Evolutionary conservation across 2,888 invertebrate species (phyloP), one percentile per base, ranked within the genome.

Genomic region (Xestia xanthographa): DNA sequence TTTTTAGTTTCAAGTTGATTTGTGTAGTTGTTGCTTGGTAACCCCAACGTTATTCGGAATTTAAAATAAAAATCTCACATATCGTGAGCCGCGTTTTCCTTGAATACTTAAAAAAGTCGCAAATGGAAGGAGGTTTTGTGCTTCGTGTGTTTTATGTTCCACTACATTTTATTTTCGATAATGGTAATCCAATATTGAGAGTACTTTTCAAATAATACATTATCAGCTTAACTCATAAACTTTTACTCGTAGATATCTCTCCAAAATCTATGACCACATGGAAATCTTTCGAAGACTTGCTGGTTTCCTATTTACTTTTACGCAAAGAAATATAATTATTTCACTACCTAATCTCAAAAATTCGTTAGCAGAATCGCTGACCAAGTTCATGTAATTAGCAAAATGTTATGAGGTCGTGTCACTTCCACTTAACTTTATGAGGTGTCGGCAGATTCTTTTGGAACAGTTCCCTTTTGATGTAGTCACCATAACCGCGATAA

Each of bases 1-100:
- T 92, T 92, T 92, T 80, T 92, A 90, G 91, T 89, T 91, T 86
- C 87, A 88, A 90, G 88, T 92, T 92, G 92, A 93, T 94, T 93
- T 92, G 92, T 92, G 90, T 88, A 87, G 91, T 90, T 90, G 89
- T 90, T 87, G 90, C 90, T 89, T 89, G 84, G 87, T 90, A 87
- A 85, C 82, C 88, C 80, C 82, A 82, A 82, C 80, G 86, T 81
- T 84, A 89, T 86, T 87, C 84, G 81, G 86, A 87, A 87, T 90
- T 87, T 85, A 83, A 89, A 91, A 89, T 75, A 76, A 84, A 81
- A 58, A 86, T 68, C 65, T 65, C 76, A 79, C 72, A 75, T 73
- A 76, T 58, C 62, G 60, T 45, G 58, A 60, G 26, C 53, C 50
- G 50, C 69, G 17, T 41, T 82, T 86, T 77, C 34, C 68, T 74